These are phyloP conservation scores for Gallinago nigripennis DNA, from an alignment of 2,797 vertebrate genomes.

Conservation along the genomic window DNA sequence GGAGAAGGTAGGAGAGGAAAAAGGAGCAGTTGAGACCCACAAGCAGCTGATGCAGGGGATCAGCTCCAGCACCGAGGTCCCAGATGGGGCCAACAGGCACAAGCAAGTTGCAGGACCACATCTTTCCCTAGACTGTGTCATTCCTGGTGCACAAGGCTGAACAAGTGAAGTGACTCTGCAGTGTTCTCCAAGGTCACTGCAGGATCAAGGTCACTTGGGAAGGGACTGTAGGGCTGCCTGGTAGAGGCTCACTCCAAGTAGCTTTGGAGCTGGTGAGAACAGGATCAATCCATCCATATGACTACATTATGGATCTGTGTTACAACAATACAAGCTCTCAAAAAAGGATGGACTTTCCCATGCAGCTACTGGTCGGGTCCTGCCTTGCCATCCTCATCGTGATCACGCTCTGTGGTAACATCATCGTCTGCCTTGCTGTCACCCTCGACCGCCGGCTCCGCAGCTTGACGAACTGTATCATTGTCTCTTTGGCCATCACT, in stretches of 20 bases:
- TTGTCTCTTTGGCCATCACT: constrained; percentile 90
- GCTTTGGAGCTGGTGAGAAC: not conserved
- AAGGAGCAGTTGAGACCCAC: not conserved
- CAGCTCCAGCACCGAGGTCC: not conserved
- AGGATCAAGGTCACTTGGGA: not conserved
- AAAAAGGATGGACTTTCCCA: not conserved
- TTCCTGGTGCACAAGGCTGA: not conserved
- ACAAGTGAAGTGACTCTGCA: not conserved
- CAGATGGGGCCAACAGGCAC: not conserved
- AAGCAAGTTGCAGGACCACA: not conserved
- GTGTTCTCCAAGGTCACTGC: not conserved
- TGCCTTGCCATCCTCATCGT: constrained; percentile 81
- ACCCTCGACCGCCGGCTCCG: constrained; percentile 86
- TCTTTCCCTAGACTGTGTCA: not conserved
- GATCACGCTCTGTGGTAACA: constrained; percentile 87
- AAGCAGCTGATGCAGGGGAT: not conserved
- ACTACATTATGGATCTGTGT: constrained; percentile 45
- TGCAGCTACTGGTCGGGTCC: constrained; percentile 71
- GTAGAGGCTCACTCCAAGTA: not conserved
- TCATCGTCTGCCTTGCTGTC: constrained; percentile 90
- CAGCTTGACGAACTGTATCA: constrained; percentile 88
- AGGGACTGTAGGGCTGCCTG: not conserved
- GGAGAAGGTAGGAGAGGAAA: not conserved
- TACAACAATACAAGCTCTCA: constrained; percentile 33
- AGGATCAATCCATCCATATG: not conserved